phyloP scores from a whole-genome alignment of 1,140 invertebrate species.

The Monomorium pharaonis region DNA sequence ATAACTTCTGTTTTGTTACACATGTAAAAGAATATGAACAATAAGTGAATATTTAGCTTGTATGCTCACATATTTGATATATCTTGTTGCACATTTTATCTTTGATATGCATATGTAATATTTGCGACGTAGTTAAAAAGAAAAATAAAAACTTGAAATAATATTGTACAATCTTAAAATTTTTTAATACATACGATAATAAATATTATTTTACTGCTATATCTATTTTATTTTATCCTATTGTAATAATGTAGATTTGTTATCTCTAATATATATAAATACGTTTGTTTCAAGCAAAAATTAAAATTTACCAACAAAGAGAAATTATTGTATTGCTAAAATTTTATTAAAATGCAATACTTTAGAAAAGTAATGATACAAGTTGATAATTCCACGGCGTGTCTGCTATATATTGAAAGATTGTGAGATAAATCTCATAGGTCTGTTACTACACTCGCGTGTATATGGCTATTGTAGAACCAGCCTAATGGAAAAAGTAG shows the following conservation, averaged over 20 bases:
- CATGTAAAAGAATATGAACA: slow-evolving; percentile 8
- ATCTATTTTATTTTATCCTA: background rate
- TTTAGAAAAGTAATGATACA: too few species aligned
- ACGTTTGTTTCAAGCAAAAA: too few species aligned
- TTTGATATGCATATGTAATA: background rate
- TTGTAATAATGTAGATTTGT: background rate
- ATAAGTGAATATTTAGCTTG: background rate
- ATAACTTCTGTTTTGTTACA: slow-evolving; percentile 40
- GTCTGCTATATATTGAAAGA: too few species aligned
- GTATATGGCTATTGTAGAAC: too few species aligned
- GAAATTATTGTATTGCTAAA: too few species aligned
- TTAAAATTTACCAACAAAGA: too few species aligned
- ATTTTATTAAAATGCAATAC: too few species aligned
- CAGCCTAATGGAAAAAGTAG: too few species aligned
- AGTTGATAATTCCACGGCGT: too few species aligned
- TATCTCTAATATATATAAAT: too few species aligned
- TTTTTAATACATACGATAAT: background rate
- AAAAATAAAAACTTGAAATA: background rate
- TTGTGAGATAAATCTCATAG: too few species aligned
- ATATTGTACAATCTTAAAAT: slow-evolving; percentile 4
- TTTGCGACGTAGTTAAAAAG: background rate
- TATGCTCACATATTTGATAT: background rate
- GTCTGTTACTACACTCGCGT: too few species aligned
- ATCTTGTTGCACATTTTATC: background rate
- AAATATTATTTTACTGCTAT: slow-evolving; percentile 23